phyloP scores from a whole-genome alignment of 2,113 vertebrate genomes.

The Rhynchomys soricoides region DNA sequence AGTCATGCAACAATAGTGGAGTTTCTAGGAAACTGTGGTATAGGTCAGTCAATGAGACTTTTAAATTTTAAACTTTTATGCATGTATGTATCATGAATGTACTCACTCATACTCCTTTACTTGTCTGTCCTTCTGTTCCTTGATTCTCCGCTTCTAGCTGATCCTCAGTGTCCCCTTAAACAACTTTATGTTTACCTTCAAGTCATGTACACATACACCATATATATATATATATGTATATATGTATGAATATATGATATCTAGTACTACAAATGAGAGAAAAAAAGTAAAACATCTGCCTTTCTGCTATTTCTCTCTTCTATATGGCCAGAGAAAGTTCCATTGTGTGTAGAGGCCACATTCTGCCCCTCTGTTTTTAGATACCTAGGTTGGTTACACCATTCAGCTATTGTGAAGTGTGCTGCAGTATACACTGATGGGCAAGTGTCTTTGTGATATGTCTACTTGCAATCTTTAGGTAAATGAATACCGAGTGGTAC shows the following conservation, averaged over 20 bases:
- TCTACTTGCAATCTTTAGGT: neutral
- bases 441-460: neutral
- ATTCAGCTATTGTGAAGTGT: neutral
- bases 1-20: neutral
- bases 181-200: neutral
- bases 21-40: neutral
- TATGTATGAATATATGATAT: neutral
- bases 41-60: neutral
- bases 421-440: neutral
- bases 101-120: too few species aligned
- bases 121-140: neutral
- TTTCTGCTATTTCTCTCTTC: neutral
- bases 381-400: neutral
- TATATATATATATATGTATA: too few species aligned
- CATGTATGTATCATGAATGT: neutral
- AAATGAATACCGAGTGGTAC: neutral
- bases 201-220: neutral
- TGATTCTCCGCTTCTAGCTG: neutral
- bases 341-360: too few species aligned
- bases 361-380: neutral
- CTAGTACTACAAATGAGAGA: neutral
- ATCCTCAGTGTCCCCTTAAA: neutral
- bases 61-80: neutral
- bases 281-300: neutral
- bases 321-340: neutral